Evolutionary conservation across 2,888 invertebrate species (phyloP).

Genomic region (Artemia sinica): DNA sequence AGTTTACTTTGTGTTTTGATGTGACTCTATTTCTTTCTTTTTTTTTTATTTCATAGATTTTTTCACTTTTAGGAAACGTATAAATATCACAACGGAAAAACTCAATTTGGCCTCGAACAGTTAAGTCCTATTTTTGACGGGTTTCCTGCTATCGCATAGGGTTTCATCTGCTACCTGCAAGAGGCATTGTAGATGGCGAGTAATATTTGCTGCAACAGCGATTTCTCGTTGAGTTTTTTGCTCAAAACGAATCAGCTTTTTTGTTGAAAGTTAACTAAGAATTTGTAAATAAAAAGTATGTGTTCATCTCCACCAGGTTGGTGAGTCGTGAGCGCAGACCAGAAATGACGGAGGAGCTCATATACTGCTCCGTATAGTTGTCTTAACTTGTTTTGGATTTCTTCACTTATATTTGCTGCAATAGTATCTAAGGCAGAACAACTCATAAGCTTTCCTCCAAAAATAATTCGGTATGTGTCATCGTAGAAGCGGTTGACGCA

Average conservation of each 20-base stretch:
- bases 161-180: too few relatives aligned
- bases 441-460: conserved; percentile 4
- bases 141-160: too few relatives aligned
- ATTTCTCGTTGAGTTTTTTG: too few relatives aligned
- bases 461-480: neutral
- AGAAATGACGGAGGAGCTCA: conserved; percentile 7
- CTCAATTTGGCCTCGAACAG: too few relatives aligned
- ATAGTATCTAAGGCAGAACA: neutral
- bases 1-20: too few relatives aligned
- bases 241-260: neutral
- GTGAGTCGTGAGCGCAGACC: neutral
- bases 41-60: too few relatives aligned
- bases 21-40: too few relatives aligned
- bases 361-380: neutral
- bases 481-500: neutral
- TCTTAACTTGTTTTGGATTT: neutral
- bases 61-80: too few relatives aligned
- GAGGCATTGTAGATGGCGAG: too few relatives aligned
- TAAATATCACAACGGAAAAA: too few relatives aligned
- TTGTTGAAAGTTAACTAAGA: neutral
- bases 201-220: too few relatives aligned
- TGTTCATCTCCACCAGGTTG: neutral
- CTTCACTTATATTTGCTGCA: neutral
- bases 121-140: too few relatives aligned
- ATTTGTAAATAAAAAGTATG: neutral